Evolutionary conservation across 2,797 vertebrate genomes (phyloP).

Genomic region (Ataeniobius toweri): DNA sequence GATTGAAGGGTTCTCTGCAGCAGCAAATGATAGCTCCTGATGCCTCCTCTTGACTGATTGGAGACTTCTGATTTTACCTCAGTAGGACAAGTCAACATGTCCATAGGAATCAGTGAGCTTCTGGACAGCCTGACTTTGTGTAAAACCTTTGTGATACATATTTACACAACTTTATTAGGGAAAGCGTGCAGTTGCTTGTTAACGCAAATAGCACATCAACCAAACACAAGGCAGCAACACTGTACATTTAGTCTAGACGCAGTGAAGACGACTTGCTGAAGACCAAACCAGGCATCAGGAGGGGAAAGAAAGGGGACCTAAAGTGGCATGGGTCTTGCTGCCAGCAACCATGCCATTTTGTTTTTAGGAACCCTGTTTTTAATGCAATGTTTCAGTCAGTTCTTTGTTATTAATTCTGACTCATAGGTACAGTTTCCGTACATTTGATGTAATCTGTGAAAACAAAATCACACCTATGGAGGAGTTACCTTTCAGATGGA

Average conservation of each 20-base stretch:
- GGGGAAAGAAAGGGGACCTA: too few relatives aligned
- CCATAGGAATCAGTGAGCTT: background rate
- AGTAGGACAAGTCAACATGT: background rate
- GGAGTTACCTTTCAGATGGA: background rate
- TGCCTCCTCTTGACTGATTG: slow-evolving; percentile 6
- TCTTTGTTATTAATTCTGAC: background rate
- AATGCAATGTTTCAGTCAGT: background rate
- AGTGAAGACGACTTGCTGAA: too few relatives aligned
- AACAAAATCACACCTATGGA: background rate
- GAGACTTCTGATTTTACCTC: background rate
- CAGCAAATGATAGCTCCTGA: slow-evolving; percentile 26
- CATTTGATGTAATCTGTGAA: background rate
- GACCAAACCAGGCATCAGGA: too few relatives aligned
- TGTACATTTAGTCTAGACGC: too few relatives aligned
- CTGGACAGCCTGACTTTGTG: background rate
- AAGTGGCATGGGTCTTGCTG: background rate
- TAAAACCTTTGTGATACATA: background rate
- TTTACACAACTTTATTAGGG: background rate
- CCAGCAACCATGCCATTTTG: background rate
- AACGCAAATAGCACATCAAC: too few relatives aligned
- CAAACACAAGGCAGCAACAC: background rate
- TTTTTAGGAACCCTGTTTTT: background rate
- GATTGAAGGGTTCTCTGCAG: slow-evolving; percentile 31
- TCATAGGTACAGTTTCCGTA: background rate
- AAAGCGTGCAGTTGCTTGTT: background rate